Percentiles rank a stretch among this genome's conserved stretches.
Conservation (phyloP, 2,888 invertebrate species). For the Tachina lurida region DNA sequence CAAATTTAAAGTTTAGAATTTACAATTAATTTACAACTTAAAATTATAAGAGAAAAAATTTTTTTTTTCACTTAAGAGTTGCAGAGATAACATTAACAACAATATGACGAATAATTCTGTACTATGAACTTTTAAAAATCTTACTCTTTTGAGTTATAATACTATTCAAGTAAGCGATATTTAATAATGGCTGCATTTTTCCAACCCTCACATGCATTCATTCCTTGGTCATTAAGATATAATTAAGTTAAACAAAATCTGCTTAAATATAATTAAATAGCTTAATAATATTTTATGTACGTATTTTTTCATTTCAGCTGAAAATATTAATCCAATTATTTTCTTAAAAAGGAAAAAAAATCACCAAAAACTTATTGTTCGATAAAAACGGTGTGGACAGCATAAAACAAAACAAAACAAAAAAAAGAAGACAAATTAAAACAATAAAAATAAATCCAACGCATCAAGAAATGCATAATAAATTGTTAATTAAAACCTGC, state of each 20-base stretch:
- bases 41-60: too few species aligned
- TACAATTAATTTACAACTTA: too few species aligned
- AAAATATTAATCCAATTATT: conserved; percentile 4
- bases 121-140: too few species aligned
- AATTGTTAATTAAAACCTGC: conserved; percentile 58
- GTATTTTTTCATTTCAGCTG: conserved; percentile 16
- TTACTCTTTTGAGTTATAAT: too few species aligned
- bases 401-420: conserved; percentile 2
- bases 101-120: neutral
- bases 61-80: too few species aligned
- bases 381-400: neutral
- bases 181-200: too few species aligned
- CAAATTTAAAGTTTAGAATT: too few species aligned
- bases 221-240: too few species aligned
- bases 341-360: neutral
- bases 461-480: conserved; percentile 60
- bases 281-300: neutral
- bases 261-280: neutral
- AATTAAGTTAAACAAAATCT: neutral
- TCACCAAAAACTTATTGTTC: neutral
- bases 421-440: conserved; percentile 9
- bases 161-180: too few species aligned
- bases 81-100: neutral
- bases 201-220: too few species aligned
- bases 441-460: conserved; percentile 24